Base-by-base conservation (phyloP, 2,797 vertebrate species). In the Lindbergichthys nudifrons region DNA sequence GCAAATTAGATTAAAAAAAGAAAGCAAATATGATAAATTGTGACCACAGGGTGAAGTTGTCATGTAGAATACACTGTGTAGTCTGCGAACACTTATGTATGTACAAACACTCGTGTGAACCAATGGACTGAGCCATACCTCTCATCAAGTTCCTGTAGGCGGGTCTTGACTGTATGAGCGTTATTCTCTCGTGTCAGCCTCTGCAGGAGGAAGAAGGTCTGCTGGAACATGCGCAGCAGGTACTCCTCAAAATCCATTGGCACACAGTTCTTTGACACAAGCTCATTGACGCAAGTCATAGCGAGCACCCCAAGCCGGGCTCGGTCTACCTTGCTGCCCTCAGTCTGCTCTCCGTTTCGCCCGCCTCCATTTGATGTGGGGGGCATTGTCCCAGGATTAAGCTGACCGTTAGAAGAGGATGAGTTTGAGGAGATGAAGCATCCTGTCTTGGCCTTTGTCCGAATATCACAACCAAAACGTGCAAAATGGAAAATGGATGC, bases 211-310 rank as follows among this genome's bases (percentile, higher is more conserved):
- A 98, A 98, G 93, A 99, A 99, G 3, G 98, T 99, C 93, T 99
- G 98, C 94, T 99, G 98, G 94, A 99, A 99, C 96, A 99, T 98
- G 45, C 98, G 95, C 65, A 99, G 94, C 86, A 99, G 94, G 85
- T 99, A 99, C 84, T 99, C 97, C 94, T 99, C 98, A 36, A 99
- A 99, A 86, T 99, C 98, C 94, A 98, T 85, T 13, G 98, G 98
- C 90, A 99, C 98, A 0, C 98, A 99, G 96, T 99, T 99, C 94
- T 99, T 99, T 75, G 97, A 98, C 95, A 99, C 97, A 54, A 99
- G 96, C 93, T 99, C 98, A 14, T 99, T 99, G 93, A 99, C 96
- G 91, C 98, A 99, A 67, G 96, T 96, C 98, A 99, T 99, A 64
- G 98, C 97, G 71, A 99, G 93, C 16, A 99, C 94, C 0, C 98